Evolutionary conservation across 2,797 vertebrate species (phyloP).

Genomic region (Ctenosaura bakeri): DNA sequence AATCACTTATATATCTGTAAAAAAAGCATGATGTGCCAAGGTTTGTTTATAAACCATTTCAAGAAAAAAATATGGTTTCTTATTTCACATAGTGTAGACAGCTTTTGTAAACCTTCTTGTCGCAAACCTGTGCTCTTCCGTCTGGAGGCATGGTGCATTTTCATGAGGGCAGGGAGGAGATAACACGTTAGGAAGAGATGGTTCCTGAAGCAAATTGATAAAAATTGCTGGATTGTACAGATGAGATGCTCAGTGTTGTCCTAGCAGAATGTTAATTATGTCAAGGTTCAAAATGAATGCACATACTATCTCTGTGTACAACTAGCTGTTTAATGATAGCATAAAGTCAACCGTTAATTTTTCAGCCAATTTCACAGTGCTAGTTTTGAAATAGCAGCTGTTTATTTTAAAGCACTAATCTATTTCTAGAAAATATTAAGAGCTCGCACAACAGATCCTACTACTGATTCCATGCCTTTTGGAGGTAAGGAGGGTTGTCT

Average conservation of each 20-base stretch:
- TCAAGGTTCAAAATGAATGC: constrained; percentile 70
- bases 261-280: constrained; percentile 67
- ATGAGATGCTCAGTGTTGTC: constrained; percentile 74
- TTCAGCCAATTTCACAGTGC: neutral
- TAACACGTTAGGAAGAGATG: constrained; percentile 77
- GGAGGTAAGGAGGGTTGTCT: neutral
- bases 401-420: neutral
- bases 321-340: neutral
- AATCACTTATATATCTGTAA: constrained; percentile 52
- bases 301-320: constrained; percentile 60
- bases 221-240: constrained; percentile 71
- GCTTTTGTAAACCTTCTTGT: constrained; percentile 76
- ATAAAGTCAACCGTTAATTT: neutral
- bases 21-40: constrained; percentile 72
- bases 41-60: constrained; percentile 79
- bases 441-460: neutral
- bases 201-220: constrained; percentile 69
- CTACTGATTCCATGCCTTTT: neutral
- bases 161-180: constrained; percentile 31
- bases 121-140: constrained; percentile 78
- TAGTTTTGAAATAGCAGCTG: neutral
- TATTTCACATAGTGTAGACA: constrained; percentile 78
- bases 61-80: constrained; percentile 77
- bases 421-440: neutral
- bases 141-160: constrained; percentile 75